Evolutionary conservation across 1,140 invertebrate species (phyloP).

Genomic region (Leptinotarsa lineolata): DNA sequence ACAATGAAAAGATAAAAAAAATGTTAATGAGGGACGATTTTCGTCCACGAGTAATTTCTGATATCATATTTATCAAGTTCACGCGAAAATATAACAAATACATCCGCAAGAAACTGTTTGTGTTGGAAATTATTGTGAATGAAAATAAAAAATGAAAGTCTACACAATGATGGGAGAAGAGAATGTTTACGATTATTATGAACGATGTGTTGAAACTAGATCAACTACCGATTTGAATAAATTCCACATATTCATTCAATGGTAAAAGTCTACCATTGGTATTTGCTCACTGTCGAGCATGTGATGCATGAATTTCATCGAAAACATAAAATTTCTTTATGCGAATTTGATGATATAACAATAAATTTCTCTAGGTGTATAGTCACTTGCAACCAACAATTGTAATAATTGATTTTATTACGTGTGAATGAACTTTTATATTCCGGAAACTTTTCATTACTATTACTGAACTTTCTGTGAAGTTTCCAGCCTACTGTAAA

Average conservation of each 20-base stretch:
- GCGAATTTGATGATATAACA: background rate
- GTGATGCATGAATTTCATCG: background rate
- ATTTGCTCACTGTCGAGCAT: background rate
- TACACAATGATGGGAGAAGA: background rate
- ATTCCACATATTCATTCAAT: constrained; percentile 6
- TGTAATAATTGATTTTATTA: no score
- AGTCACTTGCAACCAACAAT: background rate
- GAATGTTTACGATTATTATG: constrained; percentile 1
- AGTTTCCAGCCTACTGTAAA: no score
- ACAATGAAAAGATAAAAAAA: no score
- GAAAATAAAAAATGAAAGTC: constrained; percentile 3
- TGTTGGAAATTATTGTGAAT: background rate
- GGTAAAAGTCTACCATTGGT: background rate
- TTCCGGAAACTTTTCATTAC: no score
- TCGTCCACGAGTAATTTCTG: no score
- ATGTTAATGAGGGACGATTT: no score
- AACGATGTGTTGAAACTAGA: background rate
- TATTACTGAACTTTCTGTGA: no score
- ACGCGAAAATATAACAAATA: background rate
- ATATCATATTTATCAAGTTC: background rate
- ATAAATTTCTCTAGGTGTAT: background rate
- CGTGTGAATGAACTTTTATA: no score
- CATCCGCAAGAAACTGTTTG: background rate
- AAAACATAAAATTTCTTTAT: background rate
- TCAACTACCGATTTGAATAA: constrained; percentile 1